Conservation (phyloP, 2,113 vertebrate genomes). For the Sebastes fasciatus region DNA sequence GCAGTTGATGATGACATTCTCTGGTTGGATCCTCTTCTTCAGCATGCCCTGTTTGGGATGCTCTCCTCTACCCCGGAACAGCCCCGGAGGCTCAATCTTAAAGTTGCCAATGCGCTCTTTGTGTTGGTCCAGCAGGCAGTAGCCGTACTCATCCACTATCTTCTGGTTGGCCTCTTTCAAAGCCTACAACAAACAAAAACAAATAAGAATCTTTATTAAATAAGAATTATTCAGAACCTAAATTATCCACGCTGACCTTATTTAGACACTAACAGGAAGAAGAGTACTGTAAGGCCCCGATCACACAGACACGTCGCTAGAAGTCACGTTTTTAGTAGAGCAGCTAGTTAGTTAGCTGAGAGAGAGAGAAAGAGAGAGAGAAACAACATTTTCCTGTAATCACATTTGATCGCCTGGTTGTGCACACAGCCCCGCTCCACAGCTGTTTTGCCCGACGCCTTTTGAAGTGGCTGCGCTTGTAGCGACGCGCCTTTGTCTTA, state of each 20-base stretch:
- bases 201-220: neutral
- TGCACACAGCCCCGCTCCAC: too few species aligned
- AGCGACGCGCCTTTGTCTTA: too few species aligned
- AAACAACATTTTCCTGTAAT: too few species aligned
- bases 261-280: neutral
- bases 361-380: too few species aligned
- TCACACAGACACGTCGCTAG: too few species aligned
- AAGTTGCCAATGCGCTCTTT: constrained; percentile 82
- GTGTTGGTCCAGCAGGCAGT: constrained; percentile 79
- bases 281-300: too few species aligned
- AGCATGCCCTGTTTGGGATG: constrained; percentile 84
- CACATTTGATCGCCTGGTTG: too few species aligned
- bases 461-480: too few species aligned
- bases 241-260: neutral
- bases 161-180: constrained; percentile 82
- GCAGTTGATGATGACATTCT: constrained; percentile 84
- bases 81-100: constrained; percentile 79
- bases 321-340: too few species aligned
- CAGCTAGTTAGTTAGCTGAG: too few species aligned
- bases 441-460: too few species aligned
- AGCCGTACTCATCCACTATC: constrained; percentile 81
- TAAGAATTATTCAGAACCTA: too few species aligned
- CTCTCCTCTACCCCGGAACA: constrained; percentile 80
- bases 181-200: constrained; percentile 42
- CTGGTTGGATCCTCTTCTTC: constrained; percentile 84